Evolutionary conservation across 2,113 vertebrate genomes (phyloP), one percentile per base, ranked within the genome.

Genomic region (Notiomystis cincta): DNA sequence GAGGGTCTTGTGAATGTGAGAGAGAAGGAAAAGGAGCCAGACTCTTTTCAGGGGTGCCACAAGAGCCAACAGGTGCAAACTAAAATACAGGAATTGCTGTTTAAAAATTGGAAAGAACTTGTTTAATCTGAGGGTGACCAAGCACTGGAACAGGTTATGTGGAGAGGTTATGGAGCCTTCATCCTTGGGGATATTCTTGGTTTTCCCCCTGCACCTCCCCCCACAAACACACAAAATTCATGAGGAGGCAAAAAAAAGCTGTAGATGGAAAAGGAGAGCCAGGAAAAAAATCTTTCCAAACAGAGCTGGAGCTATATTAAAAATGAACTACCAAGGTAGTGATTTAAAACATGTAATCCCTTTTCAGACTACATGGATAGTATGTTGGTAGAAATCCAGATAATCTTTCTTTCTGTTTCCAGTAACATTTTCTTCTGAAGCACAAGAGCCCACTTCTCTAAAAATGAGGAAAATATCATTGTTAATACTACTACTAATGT

Each of bases 301-400:
- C n/a, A 78, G 56, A 73, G 23, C 38, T 83, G 62, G 76, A 72
- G 42, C 28, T 73, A 58, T 93, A 65, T 62, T 90, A 77, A 93
- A 87, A 89, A 42, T 4, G 2, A 2, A 20, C 71, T 94, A 88
- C 42, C 45, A 77, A 83, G 42, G 31, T 45, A 81, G 38, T 88
- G 75, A 78, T 96, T 93, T 83, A 95, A 92, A 95, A 80, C 37
- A 44, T 47, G 50, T 47, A 92, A 83, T 92, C 54, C 18, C 25
- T 82, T 76, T 80, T 92, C 88, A 92, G 66, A n/a, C 75, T 90
- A 50, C 67, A n/a, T 27, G 58, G 57, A 76, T 67, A 73, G 28
- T 21, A 31, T 51, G 82, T 94, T 91, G 78, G 85, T 92, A 77
- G 79, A 83, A 93, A 83, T 53, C 58, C 82, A 92, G 50, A 42